phyloP scores from a whole-genome alignment of 2,797 vertebrate genomes.

The Leuciscus waleckii region DNA sequence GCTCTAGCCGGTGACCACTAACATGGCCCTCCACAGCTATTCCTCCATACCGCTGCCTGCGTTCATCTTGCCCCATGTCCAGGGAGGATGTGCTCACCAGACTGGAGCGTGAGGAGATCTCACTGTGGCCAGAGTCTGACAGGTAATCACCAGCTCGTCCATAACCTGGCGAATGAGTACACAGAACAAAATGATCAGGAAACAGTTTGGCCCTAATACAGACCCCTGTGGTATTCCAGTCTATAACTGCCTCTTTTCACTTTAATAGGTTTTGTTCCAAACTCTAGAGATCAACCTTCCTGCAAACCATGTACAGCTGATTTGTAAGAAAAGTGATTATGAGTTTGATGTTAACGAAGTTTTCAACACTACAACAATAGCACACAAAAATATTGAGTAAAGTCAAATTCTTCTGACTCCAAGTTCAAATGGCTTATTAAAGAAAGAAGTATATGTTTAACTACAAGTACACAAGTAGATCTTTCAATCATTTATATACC shows the following conservation, averaged over 20 bases:
- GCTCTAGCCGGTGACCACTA: constrained; percentile 86
- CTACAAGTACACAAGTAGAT: not conserved
- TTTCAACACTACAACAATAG: not conserved
- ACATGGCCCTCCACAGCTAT: constrained; percentile 86
- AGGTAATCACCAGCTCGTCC: constrained; percentile 88
- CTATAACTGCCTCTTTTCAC: not conserved
- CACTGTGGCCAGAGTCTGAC: constrained; percentile 96
- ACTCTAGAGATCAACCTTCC: not conserved
- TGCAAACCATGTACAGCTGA: not conserved
- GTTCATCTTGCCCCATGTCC: constrained; percentile 91
- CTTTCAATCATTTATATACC: not conserved
- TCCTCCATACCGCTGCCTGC: constrained; percentile 90
- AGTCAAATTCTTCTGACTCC: not conserved
- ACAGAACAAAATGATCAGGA: not conserved
- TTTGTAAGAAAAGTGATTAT: not conserved
- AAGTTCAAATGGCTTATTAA: not conserved
- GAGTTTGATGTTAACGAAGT: not conserved
- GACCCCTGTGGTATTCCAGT: not conserved
- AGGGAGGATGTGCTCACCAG: constrained; percentile 98
- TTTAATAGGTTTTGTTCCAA: not conserved
- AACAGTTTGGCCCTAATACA: not conserved
- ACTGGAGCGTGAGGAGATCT: constrained; percentile 96
- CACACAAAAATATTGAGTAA: not conserved
- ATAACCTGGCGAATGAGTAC: constrained; percentile 79
- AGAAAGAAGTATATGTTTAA: not conserved